Conservation (phyloP, 2,888 invertebrate genomes). For the Eupithecia subumbrata region DNA sequence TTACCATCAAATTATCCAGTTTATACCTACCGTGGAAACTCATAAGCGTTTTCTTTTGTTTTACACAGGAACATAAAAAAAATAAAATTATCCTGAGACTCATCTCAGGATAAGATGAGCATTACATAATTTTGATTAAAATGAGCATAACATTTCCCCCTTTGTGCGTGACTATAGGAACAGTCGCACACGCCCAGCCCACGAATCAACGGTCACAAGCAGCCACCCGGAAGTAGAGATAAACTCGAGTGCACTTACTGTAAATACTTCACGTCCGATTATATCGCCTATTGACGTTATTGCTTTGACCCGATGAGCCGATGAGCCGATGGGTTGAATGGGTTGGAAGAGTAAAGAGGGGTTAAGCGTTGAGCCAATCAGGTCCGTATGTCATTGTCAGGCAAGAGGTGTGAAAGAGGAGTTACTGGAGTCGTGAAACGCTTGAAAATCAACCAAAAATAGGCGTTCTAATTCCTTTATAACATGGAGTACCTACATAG, state of each 20-base stretch:
- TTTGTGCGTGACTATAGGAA: slow-evolving; percentile 6
- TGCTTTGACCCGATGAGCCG: slow-evolving; percentile 13
- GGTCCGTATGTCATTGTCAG: slow-evolving; percentile 2
- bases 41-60: too few species aligned
- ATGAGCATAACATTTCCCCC: background rate
- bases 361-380: slow-evolving; percentile 7
- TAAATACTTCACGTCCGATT: slow-evolving; percentile 27
- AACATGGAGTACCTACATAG: too few species aligned
- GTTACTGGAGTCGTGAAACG: background rate
- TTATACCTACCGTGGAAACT: too few species aligned
- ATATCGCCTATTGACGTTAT: slow-evolving; percentile 16
- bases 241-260: slow-evolving; percentile 38
- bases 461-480: background rate
- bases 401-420: background rate
- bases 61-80: too few species aligned
- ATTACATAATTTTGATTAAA: too few species aligned
- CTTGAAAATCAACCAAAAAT: background rate
- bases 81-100: too few species aligned
- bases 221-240: slow-evolving; percentile 43
- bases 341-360: slow-evolving; percentile 10
- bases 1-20: too few species aligned
- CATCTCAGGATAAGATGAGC: too few species aligned
- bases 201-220: slow-evolving; percentile 29
- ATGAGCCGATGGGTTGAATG: background rate
- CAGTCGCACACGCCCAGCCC: slow-evolving; percentile 14